A percentile compares a stretch with the other conserved stretches of the same genome.
phyloP scores from a whole-genome alignment of 2,113 vertebrate genomes.

The Reinhardtius hippoglossoides region DNA sequence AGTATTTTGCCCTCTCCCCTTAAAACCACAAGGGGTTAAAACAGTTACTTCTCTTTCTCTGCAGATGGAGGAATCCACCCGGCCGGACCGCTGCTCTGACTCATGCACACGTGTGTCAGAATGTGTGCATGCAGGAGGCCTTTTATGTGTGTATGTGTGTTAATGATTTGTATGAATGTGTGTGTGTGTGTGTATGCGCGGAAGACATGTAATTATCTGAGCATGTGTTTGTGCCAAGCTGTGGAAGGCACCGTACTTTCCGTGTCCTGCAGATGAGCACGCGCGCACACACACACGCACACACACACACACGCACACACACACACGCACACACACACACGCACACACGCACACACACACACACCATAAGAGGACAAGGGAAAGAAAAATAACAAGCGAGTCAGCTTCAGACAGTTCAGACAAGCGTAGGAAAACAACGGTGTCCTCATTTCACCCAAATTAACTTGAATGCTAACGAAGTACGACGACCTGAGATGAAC shows the following conservation, averaged over 20 bases:
- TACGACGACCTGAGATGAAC: constrained; percentile 12
- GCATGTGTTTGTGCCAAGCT: constrained; percentile 73
- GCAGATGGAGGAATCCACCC: constrained; percentile 65
- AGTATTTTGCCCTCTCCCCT: background rate
- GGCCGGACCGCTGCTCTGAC: constrained; percentile 29
- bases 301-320: background rate
- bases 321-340: background rate
- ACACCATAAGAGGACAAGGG: constrained; percentile 18
- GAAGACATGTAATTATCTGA: constrained; percentile 75
- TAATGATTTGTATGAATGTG: background rate
- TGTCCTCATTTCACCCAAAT: constrained; percentile 29
- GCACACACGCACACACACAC: constrained; percentile 2
- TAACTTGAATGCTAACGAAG: background rate
- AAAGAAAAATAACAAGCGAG: background rate
- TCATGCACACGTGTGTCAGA: constrained; percentile 28
- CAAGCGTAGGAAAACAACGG: constrained; percentile 18
- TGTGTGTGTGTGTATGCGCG: constrained; percentile 6
- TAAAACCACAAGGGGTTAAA: constrained; percentile 54
- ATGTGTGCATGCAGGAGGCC: background rate
- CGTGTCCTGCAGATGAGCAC: constrained; percentile 58
- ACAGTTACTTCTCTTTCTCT: constrained; percentile 44
- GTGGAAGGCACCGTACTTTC: constrained; percentile 82
- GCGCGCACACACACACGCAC: background rate
- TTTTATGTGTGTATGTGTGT: constrained; percentile 26
- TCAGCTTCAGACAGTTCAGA: constrained; percentile 12